Percentiles rank a stretch among this genome's conserved stretches.
These are phyloP conservation scores for Troides oblongomaculatus DNA, from an alignment of 2,888 invertebrate genomes.

Conservation along the genomic window DNA sequence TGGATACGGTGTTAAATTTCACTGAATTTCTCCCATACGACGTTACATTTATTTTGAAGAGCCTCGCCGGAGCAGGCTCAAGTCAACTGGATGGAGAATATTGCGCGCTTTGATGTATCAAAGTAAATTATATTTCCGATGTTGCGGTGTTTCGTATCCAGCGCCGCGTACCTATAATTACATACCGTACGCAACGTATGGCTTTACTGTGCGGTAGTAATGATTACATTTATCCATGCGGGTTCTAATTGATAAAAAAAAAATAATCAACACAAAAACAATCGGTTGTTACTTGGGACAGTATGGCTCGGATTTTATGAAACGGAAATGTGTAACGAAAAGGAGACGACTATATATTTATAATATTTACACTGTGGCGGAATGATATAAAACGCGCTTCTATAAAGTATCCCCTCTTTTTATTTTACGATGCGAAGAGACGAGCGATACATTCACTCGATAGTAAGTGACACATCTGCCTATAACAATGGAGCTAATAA, in stretches of 20 bases:
- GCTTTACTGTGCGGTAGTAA: neutral
- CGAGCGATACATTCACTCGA: no score
- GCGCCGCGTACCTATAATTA: slow-evolving; percentile 41
- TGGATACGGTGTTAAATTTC: slow-evolving; percentile 30
- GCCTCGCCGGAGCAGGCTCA: slow-evolving; percentile 35
- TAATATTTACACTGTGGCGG: no score
- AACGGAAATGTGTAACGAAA: no score
- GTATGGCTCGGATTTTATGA: no score
- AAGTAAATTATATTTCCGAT: slow-evolving; percentile 50
- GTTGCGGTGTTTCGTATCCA: slow-evolving; percentile 25
- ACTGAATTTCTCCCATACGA: slow-evolving; percentile 32
- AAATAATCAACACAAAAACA: no score
- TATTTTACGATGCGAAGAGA: no score
- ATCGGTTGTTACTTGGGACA: no score
- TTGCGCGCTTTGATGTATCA: slow-evolving; percentile 51
- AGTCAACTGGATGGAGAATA: slow-evolving; percentile 44
- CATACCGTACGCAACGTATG: slow-evolving; percentile 29
- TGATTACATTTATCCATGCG: neutral
- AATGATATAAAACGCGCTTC: no score
- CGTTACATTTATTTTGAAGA: slow-evolving; percentile 38
- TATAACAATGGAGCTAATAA: no score
- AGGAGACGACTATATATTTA: no score
- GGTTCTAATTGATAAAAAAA: neutral
- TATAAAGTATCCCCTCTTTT: no score
- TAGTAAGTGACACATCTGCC: no score